Percentiles rank a stretch among this genome's conserved stretches.
Conservation (phyloP, 2,888 invertebrate species). For the Mesorhabditis spiculigera region DNA sequence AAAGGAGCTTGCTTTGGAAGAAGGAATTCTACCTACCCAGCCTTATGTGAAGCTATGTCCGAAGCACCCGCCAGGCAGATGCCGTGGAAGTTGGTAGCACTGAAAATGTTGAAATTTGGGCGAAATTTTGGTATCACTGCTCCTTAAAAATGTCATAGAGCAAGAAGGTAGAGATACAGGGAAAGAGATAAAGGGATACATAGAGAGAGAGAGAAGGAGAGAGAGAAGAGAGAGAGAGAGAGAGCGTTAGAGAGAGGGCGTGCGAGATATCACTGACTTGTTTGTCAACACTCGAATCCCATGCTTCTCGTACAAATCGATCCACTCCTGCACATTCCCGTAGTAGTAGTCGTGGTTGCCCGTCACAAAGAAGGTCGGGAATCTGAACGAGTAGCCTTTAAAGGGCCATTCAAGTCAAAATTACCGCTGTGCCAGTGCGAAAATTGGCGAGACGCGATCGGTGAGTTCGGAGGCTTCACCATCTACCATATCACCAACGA, state of each 20-base stretch:
- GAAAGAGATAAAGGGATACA: too few species aligned
- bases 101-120: constrained; percentile 18
- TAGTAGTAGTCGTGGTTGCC: constrained; percentile 61
- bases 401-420: neutral
- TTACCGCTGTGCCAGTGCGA: neutral
- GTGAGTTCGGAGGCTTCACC: constrained; percentile 45
- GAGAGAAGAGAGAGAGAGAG: too few species aligned
- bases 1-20: constrained; percentile 14
- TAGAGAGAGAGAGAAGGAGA: too few species aligned
- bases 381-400: constrained; percentile 26
- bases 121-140: neutral
- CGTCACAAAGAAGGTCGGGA: constrained; percentile 40
- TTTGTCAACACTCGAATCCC: constrained; percentile 60
- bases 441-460: constrained; percentile 38
- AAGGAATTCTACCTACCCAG: constrained; percentile 46
- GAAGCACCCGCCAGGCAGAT: constrained; percentile 61
- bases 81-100: constrained; percentile 32
- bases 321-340: constrained; percentile 60
- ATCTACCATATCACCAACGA: constrained; percentile 61
- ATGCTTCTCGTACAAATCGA: constrained; percentile 51
- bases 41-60: constrained; percentile 58
- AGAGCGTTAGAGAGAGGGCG: too few species aligned
- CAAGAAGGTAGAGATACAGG: too few species aligned
- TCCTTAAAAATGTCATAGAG: too few species aligned
- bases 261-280: constrained; percentile 32